Base-by-base conservation (phyloP, 2,113 vertebrate genomes). In the Felis chaus region DNA sequence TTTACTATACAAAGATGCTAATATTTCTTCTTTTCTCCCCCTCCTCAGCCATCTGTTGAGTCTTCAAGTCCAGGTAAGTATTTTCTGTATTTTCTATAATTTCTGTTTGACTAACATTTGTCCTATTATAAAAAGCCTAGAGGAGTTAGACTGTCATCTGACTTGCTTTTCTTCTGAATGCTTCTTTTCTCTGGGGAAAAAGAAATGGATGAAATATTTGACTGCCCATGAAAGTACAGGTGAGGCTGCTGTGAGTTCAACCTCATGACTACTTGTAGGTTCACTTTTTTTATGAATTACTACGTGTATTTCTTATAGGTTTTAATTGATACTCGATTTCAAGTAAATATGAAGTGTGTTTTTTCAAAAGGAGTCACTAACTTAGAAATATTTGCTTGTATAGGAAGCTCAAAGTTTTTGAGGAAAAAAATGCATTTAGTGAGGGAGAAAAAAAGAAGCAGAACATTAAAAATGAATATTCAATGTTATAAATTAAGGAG, bases 11-110 rank as follows among this genome's bases (percentile, higher is more conserved):
- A 97, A 90, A 97, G 93, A 97, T 95, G 92, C 96, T 99, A 97
- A 98, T 95, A 97, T 95, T 98, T 93, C 98, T 98, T 84, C 80
- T 96, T 95, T 98, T 96, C 45, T 98, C 86, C 93, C 94, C 95
- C 89, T 89, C 91, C 78, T 13, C 96, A 99, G 99, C 99, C 99
- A 99, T 99, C 99, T 99, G 98, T 99, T 99, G 99, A 99, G 98
- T 99, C 99, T 98, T 99, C 99, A 98, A 99, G 99, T 99, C 99
- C 99, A 99, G 99, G 99, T 99, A 99, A 98, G 96, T 98, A 96
- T 96, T 97, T 98, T 91, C 82, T 89, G 29, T 97, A 36, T 92
- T 89, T 96, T 95, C 65, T 71, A 65, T 96, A 63, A 93, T 93
- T 31, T 92, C 25, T 79, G 0, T 71, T 84, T 96, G 65, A 90